Evolutionary conservation across 2,888 invertebrate species (phyloP), one percentile per base, ranked within the genome.

Genomic region (Pecten maximus): DNA sequence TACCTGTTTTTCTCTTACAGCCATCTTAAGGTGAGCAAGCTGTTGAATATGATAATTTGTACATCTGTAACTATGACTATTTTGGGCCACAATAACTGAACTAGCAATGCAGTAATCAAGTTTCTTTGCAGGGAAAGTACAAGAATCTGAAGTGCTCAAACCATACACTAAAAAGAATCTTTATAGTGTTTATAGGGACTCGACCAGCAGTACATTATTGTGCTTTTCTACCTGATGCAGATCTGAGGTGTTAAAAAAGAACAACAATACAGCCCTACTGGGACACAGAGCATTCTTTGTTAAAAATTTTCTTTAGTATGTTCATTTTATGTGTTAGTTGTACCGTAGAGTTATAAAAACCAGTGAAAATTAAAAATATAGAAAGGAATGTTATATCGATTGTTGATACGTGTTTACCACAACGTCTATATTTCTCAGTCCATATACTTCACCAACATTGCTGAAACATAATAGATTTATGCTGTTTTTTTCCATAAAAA

Each of bases 51-150:
- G 2, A 60, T 60, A 60, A 60, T 60, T 60, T 60, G n/a, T n/a
- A n/a, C n/a, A n/a, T n/a, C n/a, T n/a, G 44, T 60, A 60, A 60
- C 60, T 60, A n/a, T 8, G 60, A 60, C 60, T 60, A 60, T 60
- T n/a, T 60, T 23, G 60, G n/a, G 60, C 0, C 23, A 60, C 60
- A n/a, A 6, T 60, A 60, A 60, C 60, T 23, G 6, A n/a, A n/a
- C 1, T 60, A 60, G 60, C n/a, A 60, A 60, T 16, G 60, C 60
- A 60, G 60, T 60, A 60, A 60, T 60, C 60, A 60, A 60, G 19
- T 60, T 60, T n/a, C 2, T 23, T 60, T n/a, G 23, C 60, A 23
- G 23, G 60, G 23, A 60, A 60, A 60, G 6, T 4, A 16, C n/a
- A 23, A n/a, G 60, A 60, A 2, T 60, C 60, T 60, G 1, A 60